Evolutionary conservation across 2,113 vertebrate species (phyloP).

Genomic region (Salvelinus namaycush): DNA sequence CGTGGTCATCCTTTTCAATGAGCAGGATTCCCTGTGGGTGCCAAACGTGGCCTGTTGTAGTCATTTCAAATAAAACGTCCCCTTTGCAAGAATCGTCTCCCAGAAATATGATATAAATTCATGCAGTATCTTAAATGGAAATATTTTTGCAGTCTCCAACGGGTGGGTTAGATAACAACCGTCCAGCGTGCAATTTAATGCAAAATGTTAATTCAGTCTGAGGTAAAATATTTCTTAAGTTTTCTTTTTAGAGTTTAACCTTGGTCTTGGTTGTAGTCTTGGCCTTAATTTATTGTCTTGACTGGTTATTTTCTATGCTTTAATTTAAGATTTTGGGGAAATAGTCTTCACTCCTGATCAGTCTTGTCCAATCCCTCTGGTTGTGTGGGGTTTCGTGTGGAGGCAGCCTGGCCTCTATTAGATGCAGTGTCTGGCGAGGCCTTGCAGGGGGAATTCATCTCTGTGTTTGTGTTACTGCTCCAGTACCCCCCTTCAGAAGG

Average conservation of each 20-base stretch:
- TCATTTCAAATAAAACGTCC: too few relatives aligned
- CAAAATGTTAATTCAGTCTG: slow-evolving; percentile 52
- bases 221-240: slow-evolving; percentile 72
- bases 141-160: slow-evolving; percentile 66
- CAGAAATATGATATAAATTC: slow-evolving; percentile 67
- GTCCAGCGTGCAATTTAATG: slow-evolving; percentile 59
- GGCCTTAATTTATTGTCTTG: slow-evolving; percentile 69
- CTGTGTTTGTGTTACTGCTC: slow-evolving; percentile 45
- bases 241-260: slow-evolving; percentile 62
- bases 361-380: slow-evolving; percentile 54
- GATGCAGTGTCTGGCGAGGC: slow-evolving; percentile 36
- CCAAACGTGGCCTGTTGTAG: neutral
- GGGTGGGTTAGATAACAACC: slow-evolving; percentile 58
- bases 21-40: too few relatives aligned
- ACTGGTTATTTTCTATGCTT: slow-evolving; percentile 59
- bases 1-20: too few relatives aligned
- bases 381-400: slow-evolving; percentile 41
- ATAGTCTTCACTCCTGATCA: slow-evolving; percentile 61
- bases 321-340: slow-evolving; percentile 51
- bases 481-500: slow-evolving; percentile 17
- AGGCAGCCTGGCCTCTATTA: slow-evolving; percentile 12
- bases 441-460: slow-evolving; percentile 23
- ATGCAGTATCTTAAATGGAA: slow-evolving; percentile 73
- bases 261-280: slow-evolving; percentile 66
- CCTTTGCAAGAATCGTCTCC: slow-evolving; percentile 31